Conservation (phyloP, 30 jellyfish, hydroid and myxozoan genomes). For the Mastigias papua region DNA sequence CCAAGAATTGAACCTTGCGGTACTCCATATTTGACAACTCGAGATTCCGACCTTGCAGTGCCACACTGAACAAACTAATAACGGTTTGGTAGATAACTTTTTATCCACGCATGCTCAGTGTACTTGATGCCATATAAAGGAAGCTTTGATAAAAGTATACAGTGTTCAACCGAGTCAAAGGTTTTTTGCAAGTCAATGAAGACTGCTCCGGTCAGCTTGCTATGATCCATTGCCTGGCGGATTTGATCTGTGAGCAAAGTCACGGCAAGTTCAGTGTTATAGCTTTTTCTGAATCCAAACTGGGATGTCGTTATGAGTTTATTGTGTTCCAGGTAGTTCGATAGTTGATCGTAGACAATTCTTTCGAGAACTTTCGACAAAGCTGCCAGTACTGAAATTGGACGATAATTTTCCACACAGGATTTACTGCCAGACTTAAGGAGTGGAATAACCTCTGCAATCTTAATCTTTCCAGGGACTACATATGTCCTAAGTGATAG, state of each 20-base stretch:
- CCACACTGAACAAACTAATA: constrained; percentile 45
- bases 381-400: constrained; percentile 70
- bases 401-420: constrained; percentile 44
- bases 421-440: constrained; percentile 50
- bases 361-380: constrained; percentile 65
- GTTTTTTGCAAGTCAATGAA: constrained; percentile 80
- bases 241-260: constrained; percentile 42
- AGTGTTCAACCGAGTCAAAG: constrained; percentile 77
- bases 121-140: constrained; percentile 57
- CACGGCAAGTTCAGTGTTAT: constrained; percentile 57
- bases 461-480: constrained; percentile 4
- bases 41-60: constrained; percentile 36
- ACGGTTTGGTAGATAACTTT: constrained; percentile 44
- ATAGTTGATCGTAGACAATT: constrained; percentile 56
- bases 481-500: constrained; percentile 20
- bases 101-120: constrained; percentile 41
- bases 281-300: constrained; percentile 72
- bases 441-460: constrained; percentile 65
- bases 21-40: constrained; percentile 39
- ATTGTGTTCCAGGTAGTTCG: constrained; percentile 26
- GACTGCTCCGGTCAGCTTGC: constrained; percentile 68
- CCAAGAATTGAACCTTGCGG: constrained; percentile 65
- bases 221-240: constrained; percentile 59
- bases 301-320: constrained; percentile 35
- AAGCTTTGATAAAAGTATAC: constrained; percentile 28